Evolutionary conservation across 2,888 invertebrate genomes (phyloP), one percentile per base, ranked within the genome.

Genomic region (Chalcis sispes): DNA sequence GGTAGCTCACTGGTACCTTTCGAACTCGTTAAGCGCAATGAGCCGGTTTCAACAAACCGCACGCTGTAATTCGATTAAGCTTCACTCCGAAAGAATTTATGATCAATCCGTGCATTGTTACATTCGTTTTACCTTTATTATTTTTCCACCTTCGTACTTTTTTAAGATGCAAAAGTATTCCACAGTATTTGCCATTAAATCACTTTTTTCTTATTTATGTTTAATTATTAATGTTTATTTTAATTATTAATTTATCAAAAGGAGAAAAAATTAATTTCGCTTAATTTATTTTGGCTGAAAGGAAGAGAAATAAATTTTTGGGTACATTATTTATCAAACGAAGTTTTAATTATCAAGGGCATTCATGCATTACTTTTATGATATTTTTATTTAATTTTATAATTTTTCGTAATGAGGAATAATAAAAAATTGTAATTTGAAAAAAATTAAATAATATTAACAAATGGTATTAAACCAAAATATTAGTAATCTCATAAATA

Each of bases 11-110:
- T 20, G 36, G n/a, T n/a, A n/a, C n/a, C n/a, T n/a, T 7, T 27
- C 59, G 61, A 18, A 65, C 64, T 70, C 65, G 70, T 70, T 70
- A 65, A 64, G 29, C 50, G 59, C 75, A 75, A 65, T 65, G 66
- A 65, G 65, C 70, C 75, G 64, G 64, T 70, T 70, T 70, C 36
- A 25, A 42, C 25, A 36, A n/a, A 27, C 18, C 61, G 18, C 62
- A 42, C 56, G 48, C 40, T 65, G 65, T 75, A 65, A 75, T 70
- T 75, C 70, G 75, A 75, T 75, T 75, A 71, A 40, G 59, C 70
- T 58, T 70, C 58, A 40, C 64, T 58, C 56, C 40, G 40, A 56
- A 69, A 62, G 32, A 69, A 74, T 74, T 74, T 74, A 74, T 50
- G 62, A 69, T 62, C 67, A 52, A 62, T 56, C 36, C 25, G 18